Evolutionary conservation across 2,888 invertebrate genomes (phyloP), one percentile per base, ranked within the genome.

Genomic region (Lasioglossum malachurum): DNA sequence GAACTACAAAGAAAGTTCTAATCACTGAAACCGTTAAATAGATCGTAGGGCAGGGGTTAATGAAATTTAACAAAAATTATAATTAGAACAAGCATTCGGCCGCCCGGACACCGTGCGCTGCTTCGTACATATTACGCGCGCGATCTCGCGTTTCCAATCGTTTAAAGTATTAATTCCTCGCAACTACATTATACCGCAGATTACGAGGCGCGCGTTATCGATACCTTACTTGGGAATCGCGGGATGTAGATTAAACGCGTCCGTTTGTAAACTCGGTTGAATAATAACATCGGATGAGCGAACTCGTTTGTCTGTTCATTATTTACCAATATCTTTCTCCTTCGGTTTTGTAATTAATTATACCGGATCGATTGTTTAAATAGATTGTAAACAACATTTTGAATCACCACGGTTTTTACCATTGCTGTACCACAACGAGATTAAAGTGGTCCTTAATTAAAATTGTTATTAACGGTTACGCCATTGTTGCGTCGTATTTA

Each of bases 101-200:
- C 31, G 2, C 14, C 14, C 44, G 41, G 41, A 12, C 10, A 41
- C 12, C 12, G 41, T 41, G 41, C 41, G 44, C 64, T 67, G 35
- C 35, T 49, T 80, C 74, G 46, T 27, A n/a, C n/a, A n/a, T n/a
- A 23, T 80, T 80, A 80, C 80, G 19, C 16, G 14, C n/a, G 35
- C 12, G 49, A 31, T 64, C 49, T 80, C 80, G 38, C 46, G 49
- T 79, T 79, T 44, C 60, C 31, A 14, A 35, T 44, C 60, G 74
- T 67, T 80, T 49, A 75, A 46, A 38, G 19, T 64, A 80, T 80
- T 74, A 31, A 27, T 73, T 41, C n/a, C 60, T n/a, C 38, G 64
- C 60, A 1, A 31, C 44, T 19, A 64, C 19, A 69, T 16, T 44
- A 27, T 38, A 49, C 27, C 57, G 71, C 53, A 41, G 67, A 69